phyloP scores from a whole-genome alignment of 2,888 invertebrate genomes.

The Idaea straminata region DNA sequence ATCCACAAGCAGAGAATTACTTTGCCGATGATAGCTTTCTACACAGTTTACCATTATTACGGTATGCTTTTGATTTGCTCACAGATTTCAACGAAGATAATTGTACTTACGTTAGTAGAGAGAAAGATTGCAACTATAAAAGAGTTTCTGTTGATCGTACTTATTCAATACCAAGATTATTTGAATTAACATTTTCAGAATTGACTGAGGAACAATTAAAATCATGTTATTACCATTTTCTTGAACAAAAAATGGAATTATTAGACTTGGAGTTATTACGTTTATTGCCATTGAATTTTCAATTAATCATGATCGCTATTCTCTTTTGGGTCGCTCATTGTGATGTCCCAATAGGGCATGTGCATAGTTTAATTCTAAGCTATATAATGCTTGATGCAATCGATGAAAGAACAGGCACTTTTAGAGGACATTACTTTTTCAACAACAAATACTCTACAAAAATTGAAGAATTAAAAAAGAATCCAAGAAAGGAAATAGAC shows the following conservation, averaged over 20 bases:
- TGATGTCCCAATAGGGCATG: constrained; percentile 62
- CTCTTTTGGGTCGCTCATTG: constrained; percentile 81
- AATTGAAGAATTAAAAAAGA: constrained; percentile 52
- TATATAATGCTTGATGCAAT: constrained; percentile 80
- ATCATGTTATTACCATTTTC: constrained; percentile 68
- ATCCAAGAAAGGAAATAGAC: constrained; percentile 19
- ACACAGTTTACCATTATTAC: constrained; percentile 81
- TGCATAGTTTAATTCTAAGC: constrained; percentile 81
- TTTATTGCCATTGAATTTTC: constrained; percentile 79
- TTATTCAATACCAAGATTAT: constrained; percentile 40
- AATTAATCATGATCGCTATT: constrained; percentile 78
- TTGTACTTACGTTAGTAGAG: constrained; percentile 61
- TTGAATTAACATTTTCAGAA: constrained; percentile 45
- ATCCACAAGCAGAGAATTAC: constrained; percentile 87
- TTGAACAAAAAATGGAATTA: constrained; percentile 62
- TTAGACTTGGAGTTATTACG: constrained; percentile 56
- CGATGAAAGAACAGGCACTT: constrained; percentile 79
- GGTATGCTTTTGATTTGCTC: constrained; percentile 77
- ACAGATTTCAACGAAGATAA: constrained; percentile 60
- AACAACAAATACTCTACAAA: constrained; percentile 64
- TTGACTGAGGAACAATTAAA: constrained; percentile 49
- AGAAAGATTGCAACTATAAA: constrained; percentile 51
- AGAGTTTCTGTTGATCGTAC: constrained; percentile 49
- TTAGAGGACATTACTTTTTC: constrained; percentile 71
- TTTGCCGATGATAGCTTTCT: constrained; percentile 79